Conservation (phyloP, 2,797 vertebrate species). For the Rhinichthys osculus region DNA sequence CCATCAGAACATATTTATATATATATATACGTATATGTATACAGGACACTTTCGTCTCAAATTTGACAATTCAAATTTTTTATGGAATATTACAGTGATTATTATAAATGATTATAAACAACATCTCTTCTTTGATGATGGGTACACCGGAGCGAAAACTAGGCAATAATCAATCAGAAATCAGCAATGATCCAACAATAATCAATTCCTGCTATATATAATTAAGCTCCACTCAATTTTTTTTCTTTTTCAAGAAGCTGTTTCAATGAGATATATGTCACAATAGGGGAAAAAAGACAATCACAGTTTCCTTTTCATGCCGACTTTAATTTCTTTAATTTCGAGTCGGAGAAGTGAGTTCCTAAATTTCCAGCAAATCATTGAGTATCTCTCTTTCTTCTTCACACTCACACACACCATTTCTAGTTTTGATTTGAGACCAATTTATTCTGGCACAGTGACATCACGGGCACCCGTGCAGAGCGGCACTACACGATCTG, state of each 20-base stretch:
- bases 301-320: too few relatives aligned
- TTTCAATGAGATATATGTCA: not conserved
- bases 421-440: constrained; percentile 59
- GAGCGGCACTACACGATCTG: constrained; percentile 66
- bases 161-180: not conserved
- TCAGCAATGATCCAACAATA: not conserved
- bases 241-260: not conserved
- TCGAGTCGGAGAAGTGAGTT: not conserved
- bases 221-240: not conserved
- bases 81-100: too few relatives aligned
- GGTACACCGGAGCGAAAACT: not conserved
- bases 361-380: constrained; percentile 5
- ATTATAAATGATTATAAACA: not conserved
- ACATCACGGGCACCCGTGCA: constrained; percentile 43
- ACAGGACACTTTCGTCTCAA: too few relatives aligned
- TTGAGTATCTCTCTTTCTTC: constrained; percentile 1
- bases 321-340: too few relatives aligned
- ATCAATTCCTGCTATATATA: not conserved
- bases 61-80: too few relatives aligned
- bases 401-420: not conserved
- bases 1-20: not conserved
- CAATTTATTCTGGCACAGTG: constrained; percentile 74
- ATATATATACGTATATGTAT: too few relatives aligned
- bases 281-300: too few relatives aligned
- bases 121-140: not conserved